A percentile compares a stretch with the other conserved stretches of the same genome.
Evolutionary conservation across 2,797 vertebrate species (phyloP).

Genomic region (Anguilla anguilla): DNA sequence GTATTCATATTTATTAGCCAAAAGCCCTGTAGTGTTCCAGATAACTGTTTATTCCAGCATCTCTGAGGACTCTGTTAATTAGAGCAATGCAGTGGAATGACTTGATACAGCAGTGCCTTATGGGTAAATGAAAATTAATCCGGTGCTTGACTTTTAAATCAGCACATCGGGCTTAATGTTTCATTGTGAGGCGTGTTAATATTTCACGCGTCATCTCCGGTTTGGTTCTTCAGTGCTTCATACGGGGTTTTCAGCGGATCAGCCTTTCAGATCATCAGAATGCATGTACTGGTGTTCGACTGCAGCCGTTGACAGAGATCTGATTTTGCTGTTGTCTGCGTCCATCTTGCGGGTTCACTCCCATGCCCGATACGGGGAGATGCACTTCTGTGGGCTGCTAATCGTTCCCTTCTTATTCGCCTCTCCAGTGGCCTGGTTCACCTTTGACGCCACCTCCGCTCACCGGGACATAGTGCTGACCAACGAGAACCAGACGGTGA

Average conservation of each 20-base stretch:
- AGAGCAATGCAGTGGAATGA: slow-evolving; percentile 20
- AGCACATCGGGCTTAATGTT: slow-evolving; percentile 23
- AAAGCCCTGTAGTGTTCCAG: slow-evolving; percentile 11
- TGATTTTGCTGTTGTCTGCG: background rate
- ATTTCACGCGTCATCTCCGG: slow-evolving; percentile 30
- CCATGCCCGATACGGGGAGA: background rate
- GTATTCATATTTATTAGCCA: background rate
- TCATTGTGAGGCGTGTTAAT: slow-evolving; percentile 18
- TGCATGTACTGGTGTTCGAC: background rate
- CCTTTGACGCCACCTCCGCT: slow-evolving; percentile 90
- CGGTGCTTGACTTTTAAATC: slow-evolving; percentile 33
- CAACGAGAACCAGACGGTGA: slow-evolving; percentile 93
- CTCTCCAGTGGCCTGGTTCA: slow-evolving; percentile 92
- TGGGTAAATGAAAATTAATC: slow-evolving; percentile 27
- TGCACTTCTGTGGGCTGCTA: background rate
- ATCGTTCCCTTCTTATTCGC: background rate
- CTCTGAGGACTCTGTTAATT: slow-evolving; percentile 26
- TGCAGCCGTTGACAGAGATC: background rate
- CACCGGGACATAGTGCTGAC: slow-evolving; percentile 93
- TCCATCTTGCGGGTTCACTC: background rate
- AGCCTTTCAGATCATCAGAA: background rate
- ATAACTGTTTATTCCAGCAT: background rate
- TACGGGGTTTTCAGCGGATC: slow-evolving; percentile 21
- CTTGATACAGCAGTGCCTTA: slow-evolving; percentile 9
- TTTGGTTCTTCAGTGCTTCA: background rate